These are phyloP conservation scores for Halocynthia aurantium DNA, from an alignment of 23 tunicate genomes.

Conservation along the genomic window DNA sequence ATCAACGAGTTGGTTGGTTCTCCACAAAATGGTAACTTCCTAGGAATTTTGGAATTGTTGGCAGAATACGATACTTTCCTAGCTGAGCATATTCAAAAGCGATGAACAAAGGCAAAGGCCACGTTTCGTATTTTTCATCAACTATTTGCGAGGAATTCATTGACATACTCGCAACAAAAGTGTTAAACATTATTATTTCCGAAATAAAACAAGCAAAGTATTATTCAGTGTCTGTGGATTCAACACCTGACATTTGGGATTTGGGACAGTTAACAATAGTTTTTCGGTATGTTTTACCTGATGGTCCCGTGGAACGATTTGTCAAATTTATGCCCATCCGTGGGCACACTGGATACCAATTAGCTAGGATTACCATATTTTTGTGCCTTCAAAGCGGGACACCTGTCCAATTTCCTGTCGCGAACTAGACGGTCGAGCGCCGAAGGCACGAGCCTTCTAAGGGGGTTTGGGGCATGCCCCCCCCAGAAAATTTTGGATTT, in stretches of 20 bases:
- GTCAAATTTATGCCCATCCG: slow-evolving; percentile 26
- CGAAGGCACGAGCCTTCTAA: too few species aligned
- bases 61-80: slow-evolving; percentile 25
- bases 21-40: slow-evolving; percentile 29
- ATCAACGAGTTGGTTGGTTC: slow-evolving; percentile 21
- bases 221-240: slow-evolving; percentile 26
- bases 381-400: too few species aligned
- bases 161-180: slow-evolving; percentile 32
- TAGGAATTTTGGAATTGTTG: slow-evolving; percentile 26
- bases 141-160: slow-evolving; percentile 38
- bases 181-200: slow-evolving; percentile 20
- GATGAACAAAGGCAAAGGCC: slow-evolving; percentile 12
- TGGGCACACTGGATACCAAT: slow-evolving; percentile 31
- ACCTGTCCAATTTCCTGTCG: too few species aligned
- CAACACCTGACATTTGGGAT: slow-evolving; percentile 31
- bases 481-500: too few species aligned
- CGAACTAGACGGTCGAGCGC: too few species aligned
- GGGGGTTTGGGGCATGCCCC: too few species aligned
- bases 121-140: slow-evolving; percentile 37
- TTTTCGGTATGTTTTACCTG: slow-evolving; percentile 29
- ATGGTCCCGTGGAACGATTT: slow-evolving; percentile 26
- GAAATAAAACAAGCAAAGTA: slow-evolving; percentile 31
- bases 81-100: slow-evolving; percentile 34
- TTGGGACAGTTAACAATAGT: slow-evolving; percentile 28
- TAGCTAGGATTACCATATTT: slow-evolving; percentile 17